Evolutionary conservation across 2,797 vertebrate genomes (phyloP), one percentile per base, ranked within the genome.

Genomic region (Periparus ater): DNA sequence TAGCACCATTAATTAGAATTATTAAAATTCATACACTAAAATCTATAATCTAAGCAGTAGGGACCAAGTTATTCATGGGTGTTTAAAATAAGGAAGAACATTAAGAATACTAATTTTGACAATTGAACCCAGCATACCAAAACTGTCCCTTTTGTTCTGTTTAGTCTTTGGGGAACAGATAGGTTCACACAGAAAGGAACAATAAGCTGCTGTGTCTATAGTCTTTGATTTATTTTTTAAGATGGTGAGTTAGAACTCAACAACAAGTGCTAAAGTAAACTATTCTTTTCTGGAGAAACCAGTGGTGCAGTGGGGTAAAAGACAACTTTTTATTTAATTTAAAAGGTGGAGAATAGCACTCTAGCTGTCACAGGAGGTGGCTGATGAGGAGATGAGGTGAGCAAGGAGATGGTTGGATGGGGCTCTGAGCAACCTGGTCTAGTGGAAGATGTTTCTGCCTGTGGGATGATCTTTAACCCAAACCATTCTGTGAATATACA

Each of bases 21-120:
- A 95, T 79, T 93, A 76, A 92, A 93, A 92, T 90, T 91, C 77
- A 68, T 45, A 77, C 27, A 51, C 51, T 58, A 87, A 95, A 93
- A 36, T 50, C 83, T 91, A 85, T 79, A 91, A 88, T 83, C 84
- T 92, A 93, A 96, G 74, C 54, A 85, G 34, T n/a, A 65, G 65
- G 34, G 50, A 77, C 65, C 42, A 77, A 90, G 86, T 74, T 90
- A 85, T 85, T 88, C 26, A 58, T 61, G 57, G 40, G 15, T 60
- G 55, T 71, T 95, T 95, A 91, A 93, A 88, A 77, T 61, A 93
- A 84, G 40, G 48, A 44, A 55, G 63, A 88, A 63, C 13, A 50
- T 66, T 57, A 84, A 45, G 74, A 86, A 92, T 58, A 62, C 40
- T 81, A 38, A 88, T 72, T 83, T 81, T 44, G 34, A 91, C 85